Conservation (phyloP, 2,797 vertebrate genomes). For the Anableps anableps region DNA sequence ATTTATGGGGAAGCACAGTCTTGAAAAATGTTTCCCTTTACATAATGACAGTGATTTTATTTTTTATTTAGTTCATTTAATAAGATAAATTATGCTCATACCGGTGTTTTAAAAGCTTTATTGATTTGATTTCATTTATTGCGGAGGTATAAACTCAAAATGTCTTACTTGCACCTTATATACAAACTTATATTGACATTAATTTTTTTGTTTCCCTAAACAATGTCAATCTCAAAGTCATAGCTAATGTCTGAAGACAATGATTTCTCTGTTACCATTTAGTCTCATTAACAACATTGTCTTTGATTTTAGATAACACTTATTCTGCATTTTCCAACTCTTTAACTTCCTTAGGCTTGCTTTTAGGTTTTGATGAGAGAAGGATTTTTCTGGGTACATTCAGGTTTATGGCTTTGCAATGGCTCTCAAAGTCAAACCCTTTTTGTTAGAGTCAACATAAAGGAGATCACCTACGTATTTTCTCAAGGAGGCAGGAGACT, state of each 20-base stretch:
- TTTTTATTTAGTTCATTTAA: not conserved
- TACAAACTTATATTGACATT: not conserved
- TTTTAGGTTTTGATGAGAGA: conserved; percentile 4
- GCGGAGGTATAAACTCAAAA: not conserved
- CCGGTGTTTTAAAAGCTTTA: not conserved
- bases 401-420: not conserved
- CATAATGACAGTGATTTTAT: not conserved
- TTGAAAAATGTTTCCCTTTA: not conserved
- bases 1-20: not conserved
- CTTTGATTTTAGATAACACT: conserved; percentile 12
- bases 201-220: not conserved
- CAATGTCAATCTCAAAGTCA: not conserved
- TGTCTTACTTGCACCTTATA: not conserved
- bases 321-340: conserved; percentile 11
- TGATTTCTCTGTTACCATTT: not conserved
- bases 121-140: not conserved
- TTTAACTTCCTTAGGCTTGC: not conserved
- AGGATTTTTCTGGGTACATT: not conserved
- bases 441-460: not conserved
- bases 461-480: not conserved
- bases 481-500: not conserved
- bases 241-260: not conserved
- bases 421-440: not conserved
- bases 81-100: not conserved
- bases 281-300: not conserved